Base-by-base conservation (phyloP, 2,888 invertebrate species). In the Synanthedon vespiformis region DNA sequence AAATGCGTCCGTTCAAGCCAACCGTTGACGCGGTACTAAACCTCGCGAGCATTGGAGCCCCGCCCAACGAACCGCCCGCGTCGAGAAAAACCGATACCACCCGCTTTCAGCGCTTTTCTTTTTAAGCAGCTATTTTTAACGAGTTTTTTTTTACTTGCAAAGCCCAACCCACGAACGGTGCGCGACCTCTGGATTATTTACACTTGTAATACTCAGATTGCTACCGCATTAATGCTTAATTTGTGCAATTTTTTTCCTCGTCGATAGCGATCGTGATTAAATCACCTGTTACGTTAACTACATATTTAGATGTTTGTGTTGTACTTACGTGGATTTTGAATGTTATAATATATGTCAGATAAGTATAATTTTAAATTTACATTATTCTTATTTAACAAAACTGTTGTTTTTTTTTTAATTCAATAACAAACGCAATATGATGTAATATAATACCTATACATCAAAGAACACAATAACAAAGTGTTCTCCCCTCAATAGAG, bases 1-100 rank as follows among this genome's bases (percentile, higher is more conserved):
- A 60, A 59, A 70, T 77, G 71, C 82, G 88, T 88, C 72, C 86
- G 77, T 70, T 74, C 89, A 69, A 73, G 88, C 88, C 89, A 89
- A 85, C 89, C 85, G 89, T 85, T 90, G 89, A 88, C 89, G 89
- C 89, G 89, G 82, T 88, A 90, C 90, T 90, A 77, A 51, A 67
- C 61, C 56, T 69, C 34, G 34, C 34, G 34, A 34, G 10, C 34
- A 34, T 34, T 10, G 70, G 72, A 52, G 84, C 85, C 85, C 87
- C 84, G 84, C 83, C 84, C 83, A 82, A 71, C 79, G 84, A 68
- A 80, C 77, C 80, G 81, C 87, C 80, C 78, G 81, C 80, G 70
- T 69, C 67, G 79, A 74, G 86, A 84, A 86, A 86, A 86, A 81
- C 87, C 87, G 87, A 86, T 80, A 82, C 81, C 81, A 77, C 68